Conservation (phyloP, 2,888 invertebrate species). For the Ligdia adustata region DNA sequence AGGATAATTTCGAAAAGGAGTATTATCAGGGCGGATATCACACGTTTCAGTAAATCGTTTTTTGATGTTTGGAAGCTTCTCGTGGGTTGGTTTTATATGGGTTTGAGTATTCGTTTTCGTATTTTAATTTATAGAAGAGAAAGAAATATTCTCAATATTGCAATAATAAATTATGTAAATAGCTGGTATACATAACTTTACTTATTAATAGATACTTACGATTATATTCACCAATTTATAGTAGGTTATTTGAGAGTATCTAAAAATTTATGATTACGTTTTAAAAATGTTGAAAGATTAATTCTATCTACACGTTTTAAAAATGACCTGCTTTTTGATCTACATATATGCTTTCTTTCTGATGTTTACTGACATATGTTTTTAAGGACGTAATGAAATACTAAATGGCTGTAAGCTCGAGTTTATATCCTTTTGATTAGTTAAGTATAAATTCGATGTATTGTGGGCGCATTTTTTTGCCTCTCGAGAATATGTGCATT, state of each 20-base stretch:
- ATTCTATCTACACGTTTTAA: too few species aligned
- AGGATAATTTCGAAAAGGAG: conserved; percentile 81
- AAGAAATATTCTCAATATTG: conserved; percentile 13
- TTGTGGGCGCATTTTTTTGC: conserved; percentile 30
- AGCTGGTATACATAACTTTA: conserved; percentile 11
- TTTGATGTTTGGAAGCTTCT: conserved; percentile 7
- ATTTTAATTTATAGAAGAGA: conserved; percentile 17
- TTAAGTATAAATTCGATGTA: too few species aligned
- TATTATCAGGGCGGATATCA: conserved; percentile 47
- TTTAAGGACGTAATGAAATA: too few species aligned
- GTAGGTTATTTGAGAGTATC: not conserved
- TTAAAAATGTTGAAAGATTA: too few species aligned
- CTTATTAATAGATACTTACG: conserved; percentile 24
- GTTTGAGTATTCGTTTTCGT: conserved; percentile 1
- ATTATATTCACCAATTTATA: conserved; percentile 11
- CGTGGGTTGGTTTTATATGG: conserved; percentile 6
- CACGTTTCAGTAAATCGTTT: not conserved
- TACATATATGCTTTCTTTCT: too few species aligned
- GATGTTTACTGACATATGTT: too few species aligned
- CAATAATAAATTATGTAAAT: conserved; percentile 27
- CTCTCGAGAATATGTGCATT: conserved; percentile 80
- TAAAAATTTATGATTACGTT: not conserved
- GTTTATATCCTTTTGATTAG: too few species aligned
- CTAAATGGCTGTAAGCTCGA: too few species aligned
- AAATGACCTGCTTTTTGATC: too few species aligned